Evolutionary conservation across 2,888 invertebrate species (phyloP).

Genomic region (Lasius fuliginosus): DNA sequence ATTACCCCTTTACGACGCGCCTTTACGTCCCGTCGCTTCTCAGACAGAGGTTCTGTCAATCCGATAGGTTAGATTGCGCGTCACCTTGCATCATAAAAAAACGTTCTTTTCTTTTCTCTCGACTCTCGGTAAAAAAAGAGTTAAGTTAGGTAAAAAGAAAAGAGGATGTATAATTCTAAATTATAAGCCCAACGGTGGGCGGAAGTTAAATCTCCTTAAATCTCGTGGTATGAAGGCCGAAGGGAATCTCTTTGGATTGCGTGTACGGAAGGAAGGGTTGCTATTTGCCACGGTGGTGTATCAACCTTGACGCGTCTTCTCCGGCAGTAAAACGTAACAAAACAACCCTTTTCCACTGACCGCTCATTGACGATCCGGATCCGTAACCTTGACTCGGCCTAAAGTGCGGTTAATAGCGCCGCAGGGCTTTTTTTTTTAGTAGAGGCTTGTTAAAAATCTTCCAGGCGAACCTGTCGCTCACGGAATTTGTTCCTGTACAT

Average conservation of each 20-base stretch:
- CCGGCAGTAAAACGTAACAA: slow-evolving; percentile 73
- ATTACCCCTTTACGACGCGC: slow-evolving; percentile 85
- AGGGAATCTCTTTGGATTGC: slow-evolving; percentile 7
- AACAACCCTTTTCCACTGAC: slow-evolving; percentile 78
- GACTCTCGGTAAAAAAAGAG: too few species aligned
- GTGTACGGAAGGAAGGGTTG: slow-evolving; percentile 81
- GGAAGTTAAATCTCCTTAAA: slow-evolving; percentile 75
- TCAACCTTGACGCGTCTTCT: slow-evolving; percentile 59
- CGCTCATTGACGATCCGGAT: slow-evolving; percentile 4
- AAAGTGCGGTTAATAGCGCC: slow-evolving; percentile 48
- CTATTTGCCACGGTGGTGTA: slow-evolving; percentile 60
- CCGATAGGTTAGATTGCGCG: slow-evolving; percentile 35
- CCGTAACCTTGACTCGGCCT: slow-evolving; percentile 59
- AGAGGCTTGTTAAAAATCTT: slow-evolving; percentile 39
- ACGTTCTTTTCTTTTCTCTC: slow-evolving; percentile 36
- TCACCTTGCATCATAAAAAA: slow-evolving; percentile 58
- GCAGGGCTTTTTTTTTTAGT: slow-evolving; percentile 37
- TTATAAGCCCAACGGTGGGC: slow-evolving; percentile 48
- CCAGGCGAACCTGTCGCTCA: not conserved
- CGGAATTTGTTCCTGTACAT: not conserved
- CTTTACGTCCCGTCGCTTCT: slow-evolving; percentile 67
- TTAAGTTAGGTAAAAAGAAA: slow-evolving; percentile 56
- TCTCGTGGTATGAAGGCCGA: slow-evolving; percentile 66
- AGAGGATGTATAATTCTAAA: slow-evolving; percentile 75
- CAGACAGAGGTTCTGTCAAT: slow-evolving; percentile 36